Percentiles rank a stretch among this genome's conserved stretches.
These are phyloP conservation scores for Tamandua tetradactyla DNA, from an alignment of 2,797 vertebrate genomes.

Conservation along the genomic window DNA sequence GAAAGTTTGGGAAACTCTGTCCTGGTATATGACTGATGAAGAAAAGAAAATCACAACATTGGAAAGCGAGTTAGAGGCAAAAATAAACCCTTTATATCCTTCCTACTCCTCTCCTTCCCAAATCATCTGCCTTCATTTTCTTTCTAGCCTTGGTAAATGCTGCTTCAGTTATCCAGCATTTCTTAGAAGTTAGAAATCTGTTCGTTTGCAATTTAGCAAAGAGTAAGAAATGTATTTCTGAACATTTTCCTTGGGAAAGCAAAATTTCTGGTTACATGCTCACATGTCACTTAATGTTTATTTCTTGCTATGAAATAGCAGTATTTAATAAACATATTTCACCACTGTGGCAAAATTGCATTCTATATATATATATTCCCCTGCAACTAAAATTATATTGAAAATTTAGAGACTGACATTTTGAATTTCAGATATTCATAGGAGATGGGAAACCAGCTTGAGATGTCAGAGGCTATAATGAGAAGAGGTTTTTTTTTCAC, in stretches of 20 bases:
- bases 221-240: not conserved
- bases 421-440: not conserved
- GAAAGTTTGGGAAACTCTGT: not conserved
- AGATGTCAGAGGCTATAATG: not conserved
- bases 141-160: not conserved
- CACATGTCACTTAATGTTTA: not conserved
- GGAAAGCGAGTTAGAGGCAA: not conserved
- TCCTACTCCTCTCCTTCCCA: not conserved
- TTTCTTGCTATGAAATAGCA: constrained; percentile 45
- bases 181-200: not conserved
- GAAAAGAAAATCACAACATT: not conserved
- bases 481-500: not conserved
- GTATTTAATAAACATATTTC: constrained; percentile 26
- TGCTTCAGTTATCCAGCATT: not conserved
- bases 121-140: not conserved
- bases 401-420: constrained; percentile 1
- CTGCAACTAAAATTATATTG: not conserved
- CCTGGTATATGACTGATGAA: not conserved
- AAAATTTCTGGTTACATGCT: not conserved
- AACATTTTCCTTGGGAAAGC: constrained; percentile 9
- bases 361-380: too few species aligned
- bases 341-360: not conserved
- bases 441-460: not conserved
- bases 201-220: not conserved
- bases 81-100: not conserved